Base-by-base conservation (phyloP, 2,797 vertebrate species). In the Ceyx erithaca region DNA sequence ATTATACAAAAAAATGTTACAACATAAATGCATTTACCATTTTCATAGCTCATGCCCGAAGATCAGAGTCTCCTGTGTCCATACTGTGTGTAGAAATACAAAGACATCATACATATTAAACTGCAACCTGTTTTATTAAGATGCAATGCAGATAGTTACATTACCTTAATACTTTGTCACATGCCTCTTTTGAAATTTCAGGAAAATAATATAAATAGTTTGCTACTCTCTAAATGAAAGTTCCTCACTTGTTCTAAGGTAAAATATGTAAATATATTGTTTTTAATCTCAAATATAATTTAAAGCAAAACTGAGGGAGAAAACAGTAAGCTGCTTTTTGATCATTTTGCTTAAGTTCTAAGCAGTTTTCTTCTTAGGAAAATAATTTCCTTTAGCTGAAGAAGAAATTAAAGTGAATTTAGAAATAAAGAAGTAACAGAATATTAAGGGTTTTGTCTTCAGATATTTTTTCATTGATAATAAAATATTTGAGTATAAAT, bases 361-460 rank as follows among this genome's bases (percentile, higher is more conserved):
- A 95, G 68, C 67, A 94, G 63, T 95, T 92, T 95, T 92, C 52
- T 95, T 96, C 68, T 93, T 51, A 85, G 71, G 18, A 71, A 90
- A 92, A 91, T 93, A 68, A 91, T 94, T 95, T 94, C 25, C 43
- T 41, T 94, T 71, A 94, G 70, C 77, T 89, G 81, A 80, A 94
- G 77, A 83, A 93, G 87, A 94, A 90, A 91, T 84, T 90, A 52
- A 92, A 90, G 35, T 94, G 62, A 89, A 70, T 82, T 94, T 93
- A 80, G 81, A 92, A 93, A 76, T 72, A 69, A 88, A 41, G 69
- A 82, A 71, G 2, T 16, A 78, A 57, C 22, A 68, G 23, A 80
- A 71, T 54, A 25, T 23, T 70, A 58, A 57, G 26, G n/a, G 31
- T 2, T 83, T 89, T 63, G 3, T 73, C 91, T 82, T 57, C 4